Evolutionary conservation across 2,888 invertebrate genomes (phyloP), one percentile per base, ranked within the genome.

Genomic region (Archips xylosteana): DNA sequence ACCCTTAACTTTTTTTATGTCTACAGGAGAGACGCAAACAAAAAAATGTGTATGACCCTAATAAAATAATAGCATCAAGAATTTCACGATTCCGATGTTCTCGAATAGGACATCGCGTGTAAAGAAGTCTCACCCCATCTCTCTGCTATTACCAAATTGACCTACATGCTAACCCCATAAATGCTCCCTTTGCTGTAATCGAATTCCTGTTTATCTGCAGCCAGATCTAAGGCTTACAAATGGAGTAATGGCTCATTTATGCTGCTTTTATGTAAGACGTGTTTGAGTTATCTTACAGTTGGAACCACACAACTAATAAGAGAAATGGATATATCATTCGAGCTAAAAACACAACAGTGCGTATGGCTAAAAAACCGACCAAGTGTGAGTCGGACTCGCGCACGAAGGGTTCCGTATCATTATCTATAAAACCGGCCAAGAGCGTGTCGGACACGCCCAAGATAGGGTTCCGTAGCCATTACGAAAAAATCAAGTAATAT

Each of bases 101-200:
- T 57, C 57, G 36, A 63, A 57, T 63, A 49, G 63, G 23, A 23
- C 63, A 69, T 73, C 63, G 73, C 73, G 73, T 73, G 68, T 69
- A 15, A 51, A 57, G 62, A 66, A 72, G 57, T 62, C 59, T 68
- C 49, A 10, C 68, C 68, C 72, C 32, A 67, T 42, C 47, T 36
- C 62, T 62, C 47, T 39, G 68, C 68, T 68, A 73, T 73, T 69
- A 59, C 73, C 42, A 64, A 73, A 73, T 68, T 73, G 68, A 73
- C 68, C 73, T 69, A 69, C 63, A 64, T 60, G 59, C 68, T 49
- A 47, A 71, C 67, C 73, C 63, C 59, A 57, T 23, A 54, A 73
- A 73, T 73, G 68, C 64, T 73, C 49, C 39, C 64, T 68, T 59
- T 64, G 42, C 6, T 57, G 39, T 10, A 45, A 63, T 62, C 32